Evolutionary conservation across 1,140 invertebrate genomes (phyloP).

Genomic region (Sipha flava): DNA sequence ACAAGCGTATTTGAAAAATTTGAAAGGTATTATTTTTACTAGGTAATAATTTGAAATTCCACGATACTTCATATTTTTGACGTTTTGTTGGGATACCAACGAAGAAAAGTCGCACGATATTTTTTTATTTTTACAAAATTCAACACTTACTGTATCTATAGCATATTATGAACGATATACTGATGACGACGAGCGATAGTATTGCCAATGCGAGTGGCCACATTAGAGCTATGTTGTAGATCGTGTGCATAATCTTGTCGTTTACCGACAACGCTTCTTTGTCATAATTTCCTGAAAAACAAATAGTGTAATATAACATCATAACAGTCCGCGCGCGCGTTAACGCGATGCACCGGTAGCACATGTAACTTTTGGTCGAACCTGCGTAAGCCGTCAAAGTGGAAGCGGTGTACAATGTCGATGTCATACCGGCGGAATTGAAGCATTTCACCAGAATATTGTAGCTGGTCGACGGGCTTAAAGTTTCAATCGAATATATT

Average conservation of each 20-base stretch:
- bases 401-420: conserved; percentile 55
- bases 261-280: conserved; percentile 34
- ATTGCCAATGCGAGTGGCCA: conserved; percentile 25
- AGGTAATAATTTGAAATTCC: too few relatives aligned
- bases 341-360: too few relatives aligned
- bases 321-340: too few relatives aligned
- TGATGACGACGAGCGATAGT: not conserved
- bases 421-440: conserved; percentile 61
- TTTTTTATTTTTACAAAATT: too few relatives aligned
- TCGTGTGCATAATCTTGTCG: conserved; percentile 28
- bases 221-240: conserved; percentile 33
- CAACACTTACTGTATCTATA: conserved; percentile 21
- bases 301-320: too few relatives aligned
- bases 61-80: not conserved
- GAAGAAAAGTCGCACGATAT: too few relatives aligned
- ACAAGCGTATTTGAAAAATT: too few relatives aligned
- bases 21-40: too few relatives aligned
- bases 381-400: conserved; percentile 52
- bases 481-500: conserved; percentile 48
- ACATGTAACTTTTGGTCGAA: conserved; percentile 39
- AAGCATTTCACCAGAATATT: conserved; percentile 56
- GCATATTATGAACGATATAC: not conserved
- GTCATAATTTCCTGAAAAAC: not conserved
- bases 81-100: too few relatives aligned
- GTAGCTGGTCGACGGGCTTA: conserved; percentile 59